Evolutionary conservation across 2,113 vertebrate genomes (phyloP).

Genomic region (Cinclus mexicanus): DNA sequence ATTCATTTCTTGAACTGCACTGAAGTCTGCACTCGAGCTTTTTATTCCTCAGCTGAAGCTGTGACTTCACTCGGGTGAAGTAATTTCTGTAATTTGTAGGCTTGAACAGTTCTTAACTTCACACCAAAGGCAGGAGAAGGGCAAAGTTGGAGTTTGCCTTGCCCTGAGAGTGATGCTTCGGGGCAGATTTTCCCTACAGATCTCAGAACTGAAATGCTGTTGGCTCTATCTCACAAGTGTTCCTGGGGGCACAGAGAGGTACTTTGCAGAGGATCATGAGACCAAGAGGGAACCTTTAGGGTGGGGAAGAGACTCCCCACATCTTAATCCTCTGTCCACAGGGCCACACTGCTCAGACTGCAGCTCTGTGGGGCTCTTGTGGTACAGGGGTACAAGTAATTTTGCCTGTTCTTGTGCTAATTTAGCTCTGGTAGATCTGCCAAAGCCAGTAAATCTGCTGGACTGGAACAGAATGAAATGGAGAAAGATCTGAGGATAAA

Average conservation of each 20-base stretch:
- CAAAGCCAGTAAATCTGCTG: not conserved
- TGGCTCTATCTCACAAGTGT: not conserved
- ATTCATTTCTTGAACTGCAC: not conserved
- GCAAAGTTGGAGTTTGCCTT: not conserved
- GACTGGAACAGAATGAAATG: not conserved
- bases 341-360: not conserved
- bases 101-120: not conserved
- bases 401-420: not conserved
- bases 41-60: not conserved
- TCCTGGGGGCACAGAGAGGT: no score
- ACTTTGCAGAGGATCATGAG: not conserved
- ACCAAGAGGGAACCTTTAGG: not conserved
- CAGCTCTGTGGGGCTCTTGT: no score
- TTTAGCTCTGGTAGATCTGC: not conserved
- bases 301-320: not conserved
- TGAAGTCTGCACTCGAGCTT: not conserved
- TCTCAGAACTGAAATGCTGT: not conserved
- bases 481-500: not conserved
- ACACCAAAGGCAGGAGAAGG: not conserved
- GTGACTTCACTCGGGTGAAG: not conserved
- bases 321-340: not conserved
- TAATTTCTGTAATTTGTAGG: not conserved
- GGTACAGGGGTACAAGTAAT: not conserved
- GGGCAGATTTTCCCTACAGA: not conserved
- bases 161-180: rapidly evolving